Evolutionary conservation across 2,113 vertebrate genomes (phyloP).

Genomic region (Apteryx owenii): DNA sequence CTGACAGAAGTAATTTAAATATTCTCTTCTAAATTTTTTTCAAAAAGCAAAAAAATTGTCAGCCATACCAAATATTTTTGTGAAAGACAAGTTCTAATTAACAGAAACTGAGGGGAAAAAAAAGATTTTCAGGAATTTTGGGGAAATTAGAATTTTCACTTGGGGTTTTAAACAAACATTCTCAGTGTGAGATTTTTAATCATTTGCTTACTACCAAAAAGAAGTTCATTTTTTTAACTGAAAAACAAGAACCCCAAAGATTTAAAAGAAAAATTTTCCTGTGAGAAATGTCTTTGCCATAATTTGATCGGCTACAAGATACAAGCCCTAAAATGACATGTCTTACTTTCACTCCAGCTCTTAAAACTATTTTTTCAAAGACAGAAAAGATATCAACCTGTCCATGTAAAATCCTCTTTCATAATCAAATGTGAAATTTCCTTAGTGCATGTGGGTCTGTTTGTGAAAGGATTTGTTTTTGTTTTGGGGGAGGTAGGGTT

Average conservation of each 20-base stretch:
- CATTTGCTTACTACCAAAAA: neutral
- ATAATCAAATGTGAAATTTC: neutral
- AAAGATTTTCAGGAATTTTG: neutral
- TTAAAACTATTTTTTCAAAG: neutral
- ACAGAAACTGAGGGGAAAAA: neutral
- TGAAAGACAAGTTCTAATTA: neutral
- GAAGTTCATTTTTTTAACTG: neutral
- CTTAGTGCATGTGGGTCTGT: neutral
- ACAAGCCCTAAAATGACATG: neutral
- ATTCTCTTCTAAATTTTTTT: neutral
- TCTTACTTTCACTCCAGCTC: neutral
- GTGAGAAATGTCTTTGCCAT: neutral
- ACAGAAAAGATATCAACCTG: neutral
- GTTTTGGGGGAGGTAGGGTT: accelerated
- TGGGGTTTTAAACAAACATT: neutral
- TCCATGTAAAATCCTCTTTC: neutral
- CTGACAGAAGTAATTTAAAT: neutral
- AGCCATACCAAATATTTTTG: neutral
- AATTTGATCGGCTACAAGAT: neutral
- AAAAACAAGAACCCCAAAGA: neutral
- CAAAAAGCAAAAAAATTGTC: neutral
- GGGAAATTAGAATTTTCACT: neutral
- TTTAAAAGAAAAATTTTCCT: neutral
- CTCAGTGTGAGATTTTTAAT: neutral
- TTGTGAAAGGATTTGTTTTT: neutral